Conservation (phyloP, 1,140 invertebrate genomes). For the Pseudomyrmex flavicornis region DNA sequence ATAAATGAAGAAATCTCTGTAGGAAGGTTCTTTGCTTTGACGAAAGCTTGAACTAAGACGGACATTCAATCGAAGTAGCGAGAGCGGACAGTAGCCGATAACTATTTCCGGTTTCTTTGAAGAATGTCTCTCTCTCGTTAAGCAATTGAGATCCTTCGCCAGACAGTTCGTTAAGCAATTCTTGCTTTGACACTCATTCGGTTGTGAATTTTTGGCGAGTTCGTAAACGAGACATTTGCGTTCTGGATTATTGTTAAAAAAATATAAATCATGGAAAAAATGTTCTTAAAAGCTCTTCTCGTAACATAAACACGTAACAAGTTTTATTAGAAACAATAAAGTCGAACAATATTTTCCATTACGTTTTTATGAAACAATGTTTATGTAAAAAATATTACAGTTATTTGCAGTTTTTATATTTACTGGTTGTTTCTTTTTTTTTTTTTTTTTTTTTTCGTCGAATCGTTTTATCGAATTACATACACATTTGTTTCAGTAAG, state of each 20-base stretch:
- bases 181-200: constrained; percentile 77
- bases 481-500: constrained; percentile 27
- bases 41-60: neutral
- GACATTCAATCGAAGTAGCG: neutral
- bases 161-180: constrained; percentile 81
- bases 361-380: too few species aligned
- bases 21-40: neutral
- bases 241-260: too few species aligned
- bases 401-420: too few species aligned
- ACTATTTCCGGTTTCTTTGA: constrained; percentile 71
- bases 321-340: too few species aligned
- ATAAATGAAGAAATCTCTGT: neutral
- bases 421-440: too few species aligned
- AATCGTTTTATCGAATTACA: constrained; percentile 18
- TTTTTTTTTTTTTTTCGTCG: neutral
- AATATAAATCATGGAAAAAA: constrained; percentile 8
- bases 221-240: constrained; percentile 20
- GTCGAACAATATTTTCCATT: neutral
- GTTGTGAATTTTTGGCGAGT: constrained; percentile 57
- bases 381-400: too few species aligned
- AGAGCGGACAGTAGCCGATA: constrained; percentile 48
- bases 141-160: constrained; percentile 65
- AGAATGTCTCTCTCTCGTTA: constrained; percentile 66
- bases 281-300: neutral
- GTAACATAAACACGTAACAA: neutral